Base-by-base conservation (phyloP, 2,888 invertebrate species). In the Melikaiella ostensackeni region DNA sequence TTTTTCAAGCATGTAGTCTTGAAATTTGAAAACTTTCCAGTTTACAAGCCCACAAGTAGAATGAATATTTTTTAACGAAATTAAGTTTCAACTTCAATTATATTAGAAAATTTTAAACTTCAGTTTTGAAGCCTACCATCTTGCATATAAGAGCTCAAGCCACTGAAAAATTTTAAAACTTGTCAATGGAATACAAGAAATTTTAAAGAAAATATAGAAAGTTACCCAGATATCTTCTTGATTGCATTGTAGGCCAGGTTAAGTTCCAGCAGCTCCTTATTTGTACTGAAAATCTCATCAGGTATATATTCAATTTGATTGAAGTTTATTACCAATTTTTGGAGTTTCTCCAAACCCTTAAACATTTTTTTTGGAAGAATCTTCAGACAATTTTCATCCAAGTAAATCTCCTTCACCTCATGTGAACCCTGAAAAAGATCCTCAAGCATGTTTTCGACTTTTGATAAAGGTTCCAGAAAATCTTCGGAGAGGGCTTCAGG, bases 231-330 rank as follows among this genome's bases (percentile, higher is more conserved):
- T 80, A 96, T 93, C 77, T 92, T 92, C 0, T 90, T 91, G 57
- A 96, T 89, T 30, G 92, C 92, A 90, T 97, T 97, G 79, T 94
- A 91, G 50, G 94, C 93, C 74, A 97, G 91, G 87, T 94, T 93
- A 16, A 82, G 57, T 24, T 27, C 5, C 33, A 35, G 30, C 9
- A 82, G n/a, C 16, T 55, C 75, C 0, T 0, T 27, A 62, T 74
- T 91, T 21, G 93, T 91, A 6, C 90, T 90, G 87, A 96, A 95
- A 73, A 95, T 84, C 73, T 92, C 92, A 55, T 94, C 93, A 24
- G 94, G 93, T 76, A 96, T 89, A 33, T 90, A 91, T 55, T 88
- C 91, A 11, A 97, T 85, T 73, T 92, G 91, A 89, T 97, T 97
- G 79, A 93, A 91, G 80, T 94, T 93, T 76, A 97, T 90, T 86